phyloP scores from a whole-genome alignment of 92 coral and sea anemone species.

The Paramuricea clavata region DNA sequence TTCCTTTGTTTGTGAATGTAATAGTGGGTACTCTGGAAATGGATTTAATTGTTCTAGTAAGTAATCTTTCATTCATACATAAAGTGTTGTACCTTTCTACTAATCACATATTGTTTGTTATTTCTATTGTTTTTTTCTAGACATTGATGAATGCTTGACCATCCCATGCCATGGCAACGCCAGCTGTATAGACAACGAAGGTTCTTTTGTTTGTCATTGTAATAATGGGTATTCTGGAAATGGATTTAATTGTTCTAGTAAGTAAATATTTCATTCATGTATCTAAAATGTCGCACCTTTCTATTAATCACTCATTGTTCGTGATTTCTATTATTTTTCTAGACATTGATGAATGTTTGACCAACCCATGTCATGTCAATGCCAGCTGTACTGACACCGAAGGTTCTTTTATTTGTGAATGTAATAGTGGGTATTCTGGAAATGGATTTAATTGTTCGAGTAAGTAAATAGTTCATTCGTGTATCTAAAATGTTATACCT shows the following conservation, averaged over 20 bases:
- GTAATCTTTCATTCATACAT: not conserved
- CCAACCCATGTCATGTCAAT: not conserved
- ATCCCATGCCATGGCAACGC: constrained; percentile 8
- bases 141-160: constrained; percentile 11
- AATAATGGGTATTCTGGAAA: not conserved
- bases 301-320: not conserved
- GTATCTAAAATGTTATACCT: too few species aligned
- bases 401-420: constrained; percentile 26
- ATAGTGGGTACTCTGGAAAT: not conserved
- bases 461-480: too few species aligned
- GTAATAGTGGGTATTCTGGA: constrained; percentile 17
- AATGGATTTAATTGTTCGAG: constrained; percentile 24
- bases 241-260: constrained; percentile 23
- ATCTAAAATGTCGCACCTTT: not conserved
- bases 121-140: not conserved
- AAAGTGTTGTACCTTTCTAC: too few species aligned
- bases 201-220: not conserved
- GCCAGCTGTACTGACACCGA: constrained; percentile 27
- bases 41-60: not conserved
- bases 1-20: constrained; percentile 5
- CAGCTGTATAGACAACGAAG: constrained; percentile 13
- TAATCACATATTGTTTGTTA: too few species aligned
- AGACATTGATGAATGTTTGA: constrained; percentile 24
- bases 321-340: not conserved
- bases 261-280: not conserved